These are phyloP conservation scores for Ictidomys tridecemlineatus DNA, from an alignment of 2,113 vertebrate species.

Conservation along the genomic window DNA sequence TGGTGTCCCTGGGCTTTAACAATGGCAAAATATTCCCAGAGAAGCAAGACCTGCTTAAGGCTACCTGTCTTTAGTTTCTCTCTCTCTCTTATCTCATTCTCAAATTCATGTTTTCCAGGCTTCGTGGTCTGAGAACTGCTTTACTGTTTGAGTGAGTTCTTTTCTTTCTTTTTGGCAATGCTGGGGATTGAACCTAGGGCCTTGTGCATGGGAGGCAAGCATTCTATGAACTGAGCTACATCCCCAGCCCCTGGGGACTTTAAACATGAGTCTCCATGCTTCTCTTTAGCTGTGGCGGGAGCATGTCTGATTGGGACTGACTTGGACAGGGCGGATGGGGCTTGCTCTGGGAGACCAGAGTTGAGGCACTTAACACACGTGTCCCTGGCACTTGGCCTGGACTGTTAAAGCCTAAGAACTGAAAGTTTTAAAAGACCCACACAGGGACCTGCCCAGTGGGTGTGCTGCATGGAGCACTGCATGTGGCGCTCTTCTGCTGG, in stretches of 20 bases:
- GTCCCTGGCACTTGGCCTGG: not conserved
- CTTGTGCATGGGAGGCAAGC: too few relatives aligned
- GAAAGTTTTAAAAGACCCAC: too few relatives aligned
- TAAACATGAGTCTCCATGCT: rapidly evolving
- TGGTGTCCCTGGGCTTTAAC: not conserved
- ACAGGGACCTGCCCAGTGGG: not conserved
- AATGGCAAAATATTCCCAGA: not conserved
- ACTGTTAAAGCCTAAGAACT: not conserved
- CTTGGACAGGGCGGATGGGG: not conserved
- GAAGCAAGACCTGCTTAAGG: rapidly evolving
- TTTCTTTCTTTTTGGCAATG: too few relatives aligned
- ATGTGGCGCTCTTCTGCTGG: rapidly evolving
- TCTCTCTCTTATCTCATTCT: not conserved
- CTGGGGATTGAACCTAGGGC: too few relatives aligned
- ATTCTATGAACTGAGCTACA: too few relatives aligned
- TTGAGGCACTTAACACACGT: rapidly evolving
- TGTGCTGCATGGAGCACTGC: rapidly evolving
- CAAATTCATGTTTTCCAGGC: rapidly evolving
- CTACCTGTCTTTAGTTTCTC: not conserved
- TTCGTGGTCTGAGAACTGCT: not conserved
- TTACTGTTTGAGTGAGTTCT: not conserved
- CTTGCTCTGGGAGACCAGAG: rapidly evolving
- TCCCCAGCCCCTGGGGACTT: too few relatives aligned
- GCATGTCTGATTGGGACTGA: not conserved
- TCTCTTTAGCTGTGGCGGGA: rapidly evolving